Percentiles rank a stretch among this genome's conserved stretches.
Evolutionary conservation across 2,888 invertebrate genomes (phyloP).

Genomic region (Auanema freiburgensis): DNA sequence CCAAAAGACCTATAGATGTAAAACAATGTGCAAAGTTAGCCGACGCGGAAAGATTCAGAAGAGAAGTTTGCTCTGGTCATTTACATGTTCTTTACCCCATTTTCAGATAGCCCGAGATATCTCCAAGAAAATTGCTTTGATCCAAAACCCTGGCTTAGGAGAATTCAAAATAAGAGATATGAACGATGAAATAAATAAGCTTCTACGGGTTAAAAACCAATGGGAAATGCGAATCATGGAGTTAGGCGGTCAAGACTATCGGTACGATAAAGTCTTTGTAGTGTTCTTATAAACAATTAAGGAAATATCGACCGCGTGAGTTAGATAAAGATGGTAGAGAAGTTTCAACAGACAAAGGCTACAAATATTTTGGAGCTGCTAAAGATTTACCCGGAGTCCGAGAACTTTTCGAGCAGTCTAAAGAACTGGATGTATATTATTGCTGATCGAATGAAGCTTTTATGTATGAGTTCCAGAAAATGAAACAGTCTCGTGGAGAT

Average conservation of each 20-base stretch:
- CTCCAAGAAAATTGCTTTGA: conserved; percentile 96
- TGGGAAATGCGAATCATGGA: conserved; percentile 97
- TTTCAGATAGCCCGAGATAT: conserved; percentile 88
- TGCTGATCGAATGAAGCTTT: background rate
- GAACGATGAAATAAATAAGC: conserved; percentile 98
- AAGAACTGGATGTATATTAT: conserved; percentile 38
- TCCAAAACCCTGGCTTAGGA: conserved; percentile 89
- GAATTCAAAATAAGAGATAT: conserved; percentile 96
- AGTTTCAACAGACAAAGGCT: conserved; percentile 94
- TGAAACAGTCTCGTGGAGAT: conserved; percentile 88
- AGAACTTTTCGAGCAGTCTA: conserved; percentile 86
- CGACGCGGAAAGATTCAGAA: conserved; percentile 79
- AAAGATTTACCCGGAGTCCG: conserved; percentile 91
- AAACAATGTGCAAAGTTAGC: conserved; percentile 89
- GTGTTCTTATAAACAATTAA: conserved; percentile 27
- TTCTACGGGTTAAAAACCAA: conserved; percentile 78
- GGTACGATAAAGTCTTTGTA: conserved; percentile 27
- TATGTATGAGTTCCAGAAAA: conserved; percentile 68
- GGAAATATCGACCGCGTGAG: conserved; percentile 65
- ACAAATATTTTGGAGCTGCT: conserved; percentile 75
- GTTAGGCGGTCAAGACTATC: conserved; percentile 85
- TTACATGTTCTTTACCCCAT: background rate
- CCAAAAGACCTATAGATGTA: conserved; percentile 69
- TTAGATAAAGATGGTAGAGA: conserved; percentile 91
- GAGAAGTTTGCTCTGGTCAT: conserved; percentile 75